Conservation (phyloP, 2,888 invertebrate genomes). For the Lydus trimaculatus region DNA sequence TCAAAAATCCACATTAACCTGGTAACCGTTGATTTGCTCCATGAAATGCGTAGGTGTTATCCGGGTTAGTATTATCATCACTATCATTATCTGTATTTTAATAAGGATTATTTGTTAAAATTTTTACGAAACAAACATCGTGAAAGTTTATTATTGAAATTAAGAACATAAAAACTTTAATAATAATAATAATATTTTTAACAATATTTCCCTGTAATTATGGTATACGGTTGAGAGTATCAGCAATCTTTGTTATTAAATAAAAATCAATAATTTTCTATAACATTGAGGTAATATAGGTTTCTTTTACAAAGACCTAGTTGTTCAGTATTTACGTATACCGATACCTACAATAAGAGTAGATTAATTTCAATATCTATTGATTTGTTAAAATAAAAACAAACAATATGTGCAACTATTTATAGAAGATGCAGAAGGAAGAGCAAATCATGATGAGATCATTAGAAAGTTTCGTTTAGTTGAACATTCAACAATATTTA, state of each 20-base stretch:
- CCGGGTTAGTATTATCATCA: background rate
- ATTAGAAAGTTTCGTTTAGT: background rate
- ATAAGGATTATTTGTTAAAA: background rate
- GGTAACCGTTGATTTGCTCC: background rate
- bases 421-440: background rate
- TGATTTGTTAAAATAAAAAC: background rate
- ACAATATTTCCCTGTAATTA: background rate
- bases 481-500: background rate
- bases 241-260: background rate
- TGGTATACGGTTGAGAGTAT: background rate
- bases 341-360: background rate
- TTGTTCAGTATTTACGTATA: background rate
- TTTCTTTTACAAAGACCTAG: background rate
- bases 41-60: slow-evolving; percentile 1
- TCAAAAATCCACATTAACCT: background rate
- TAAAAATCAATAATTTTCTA: background rate
- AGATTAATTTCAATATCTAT: background rate
- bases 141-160: background rate
- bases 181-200: background rate
- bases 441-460: slow-evolving; percentile 10
- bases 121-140: background rate
- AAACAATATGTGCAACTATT: background rate
- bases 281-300: background rate
- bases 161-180: background rate
- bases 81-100: background rate